Evolutionary conservation across 2,113 vertebrate genomes (phyloP), one percentile per base, ranked within the genome.

Genomic region (Gymnobelideus leadbeateri): DNA sequence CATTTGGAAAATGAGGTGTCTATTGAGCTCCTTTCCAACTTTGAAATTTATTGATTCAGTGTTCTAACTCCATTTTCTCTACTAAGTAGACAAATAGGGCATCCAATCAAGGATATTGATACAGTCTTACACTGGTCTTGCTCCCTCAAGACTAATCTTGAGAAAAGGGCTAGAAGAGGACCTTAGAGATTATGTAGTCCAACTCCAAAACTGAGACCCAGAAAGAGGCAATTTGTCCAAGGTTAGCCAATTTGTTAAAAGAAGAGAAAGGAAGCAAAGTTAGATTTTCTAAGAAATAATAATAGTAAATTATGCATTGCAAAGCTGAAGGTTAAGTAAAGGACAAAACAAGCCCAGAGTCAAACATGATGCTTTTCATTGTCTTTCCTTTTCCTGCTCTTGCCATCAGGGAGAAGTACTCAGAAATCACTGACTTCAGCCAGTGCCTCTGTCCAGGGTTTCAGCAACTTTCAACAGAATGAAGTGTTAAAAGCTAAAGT

Each of bases 401-500:
- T 43, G 2, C 68, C 68, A 43, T 84, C 68, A 84, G 1, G 55
- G 61, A 8, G 46, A 92, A 28, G 1, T 0, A 10, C 47, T 37
- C 10, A 19, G 93, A 53, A 3, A 3, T 52, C 55, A n/a, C 54
- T 25, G 47, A 92, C 89, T 54, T 3, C 46, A 8, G 43, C 84
- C 91, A 49, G 68, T 84, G 19, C 16, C 61, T 2, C 53, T 53
- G 91, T 93, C 23, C 24, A 51, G 47, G 57, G 51, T 57, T 54
- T 96, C 93, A 89, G 57, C 91, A 91, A 97, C 50, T 96, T 94
- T 93, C 96, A 16, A 49, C 95, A 94, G 95, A 43, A 37, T 84
- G 46, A 96, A 51, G 14, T 5, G 19, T 47, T 91, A 93, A 91
- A 89, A 95, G 89, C 89, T 91, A 9, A 90, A 77, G 94, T 89